Evolutionary conservation across 2,888 invertebrate species (phyloP).

Genomic region (Orthonychiurus folsomi): DNA sequence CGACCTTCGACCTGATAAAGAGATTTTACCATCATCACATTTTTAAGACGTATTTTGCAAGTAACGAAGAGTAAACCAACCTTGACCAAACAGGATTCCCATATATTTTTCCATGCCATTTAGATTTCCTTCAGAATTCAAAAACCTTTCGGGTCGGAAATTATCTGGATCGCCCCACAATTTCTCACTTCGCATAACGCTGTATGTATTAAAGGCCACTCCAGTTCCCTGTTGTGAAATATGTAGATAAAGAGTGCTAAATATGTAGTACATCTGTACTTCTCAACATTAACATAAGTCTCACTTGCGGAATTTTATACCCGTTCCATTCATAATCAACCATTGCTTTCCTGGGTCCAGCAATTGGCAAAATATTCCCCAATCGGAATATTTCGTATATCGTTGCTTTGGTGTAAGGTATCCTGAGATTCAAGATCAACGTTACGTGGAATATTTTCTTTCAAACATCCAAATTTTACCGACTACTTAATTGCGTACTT

Average conservation of each 20-base stretch:
- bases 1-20: constrained; percentile 55
- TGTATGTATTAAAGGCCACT: constrained; percentile 31
- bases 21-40: no score
- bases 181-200: constrained; percentile 27
- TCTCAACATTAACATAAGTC: neutral
- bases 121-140: constrained; percentile 24
- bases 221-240: constrained; percentile 24
- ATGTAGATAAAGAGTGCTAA: neutral
- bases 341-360: constrained; percentile 30
- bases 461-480: no score
- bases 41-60: no score
- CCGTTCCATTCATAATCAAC: constrained; percentile 29
- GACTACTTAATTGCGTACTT: no score
- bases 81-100: constrained; percentile 31
- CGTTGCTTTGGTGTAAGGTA: constrained; percentile 31
- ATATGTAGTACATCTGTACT: no score
- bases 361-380: constrained; percentile 34
- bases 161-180: constrained; percentile 27
- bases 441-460: no score
- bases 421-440: no score
- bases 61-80: no score
- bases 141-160: constrained; percentile 35
- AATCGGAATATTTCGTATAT: constrained; percentile 30
- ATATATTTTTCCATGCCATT: constrained; percentile 24
- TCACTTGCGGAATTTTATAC: constrained; percentile 31